Base-by-base conservation (phyloP, 2,888 invertebrate species). In the Ommatoiulus sabulosus region DNA sequence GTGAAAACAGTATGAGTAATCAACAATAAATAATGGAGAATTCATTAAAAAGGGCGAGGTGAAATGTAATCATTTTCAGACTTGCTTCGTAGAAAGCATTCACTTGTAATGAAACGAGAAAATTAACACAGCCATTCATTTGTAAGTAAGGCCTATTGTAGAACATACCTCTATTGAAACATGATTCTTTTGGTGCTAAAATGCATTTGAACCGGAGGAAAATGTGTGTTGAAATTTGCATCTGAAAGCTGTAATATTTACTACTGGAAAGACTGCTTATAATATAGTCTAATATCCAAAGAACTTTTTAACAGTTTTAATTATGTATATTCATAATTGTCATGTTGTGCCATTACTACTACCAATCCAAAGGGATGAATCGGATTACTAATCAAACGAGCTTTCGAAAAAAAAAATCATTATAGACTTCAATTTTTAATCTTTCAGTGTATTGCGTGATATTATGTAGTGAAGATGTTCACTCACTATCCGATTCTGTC, bases 181-280 rank as follows among this genome's bases (percentile, higher is more conserved):
- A 20, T 24, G 12, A 86, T 86, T 86, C 86, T 46, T 86, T 86
- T 46, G 46, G 86, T 86, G 44, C 48, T 86, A 44, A 86, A 86
- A 86, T 46, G 44, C 46, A 46, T 86, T 84, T 86, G 24, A 44
- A 44, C 48, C 20, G 24, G 86, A 86, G 44, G 44, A 44, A 86
- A 46, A 86, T 20, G 86, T 86, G 86, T 86, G 86, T 86, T 86
- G 86, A 86, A 86, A 86, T 86, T 86, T 86, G 86, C 48, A 46
- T 24, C n/a, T 44, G 44, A 86, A 86, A 86, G 48, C 86, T 86
- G 86, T 86, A 44, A 86, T 86, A 48, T 86, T 46, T 46, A 48
- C 46, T 86, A 48, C 48, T 48, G 48, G 86, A 44, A 48, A 86
- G 86, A 48, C 86, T 46, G 86, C 86, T n/a, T 44, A 86, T 86